Evolutionary conservation across 1,140 invertebrate genomes (phyloP), one percentile per base, ranked within the genome.

Genomic region (Paramacrobiotus metropolitanus): DNA sequence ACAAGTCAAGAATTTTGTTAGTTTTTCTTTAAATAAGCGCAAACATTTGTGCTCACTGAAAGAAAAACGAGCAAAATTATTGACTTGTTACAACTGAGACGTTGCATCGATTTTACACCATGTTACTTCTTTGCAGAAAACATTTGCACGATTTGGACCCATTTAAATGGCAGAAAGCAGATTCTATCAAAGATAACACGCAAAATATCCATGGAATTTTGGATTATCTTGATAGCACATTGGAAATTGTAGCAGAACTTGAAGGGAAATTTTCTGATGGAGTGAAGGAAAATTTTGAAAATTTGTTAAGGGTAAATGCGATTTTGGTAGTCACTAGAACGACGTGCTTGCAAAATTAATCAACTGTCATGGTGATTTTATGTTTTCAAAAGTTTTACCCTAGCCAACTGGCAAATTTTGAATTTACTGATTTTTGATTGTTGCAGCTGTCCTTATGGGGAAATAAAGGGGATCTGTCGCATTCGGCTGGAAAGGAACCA

Each of bases 401-500:
- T n/a, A n/a, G n/a, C n/a, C n/a, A n/a, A n/a, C n/a, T n/a, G n/a
- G n/a, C n/a, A n/a, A n/a, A n/a, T n/a, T n/a, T n/a, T n/a, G n/a
- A n/a, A n/a, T n/a, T 31, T 15, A 62, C 21, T 18, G 21, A 2
- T 59, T 31, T 62, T 61, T 21, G 44, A 34, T 40, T 67, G 62
- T 63, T 71, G 4, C 70, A 79, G 77, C 62, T 79, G 21, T 70
- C 70, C 30, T 64, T 82, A 18, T 82, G 81, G 81, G 79, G 78
- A 1, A 82, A 82, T 68, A 79, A 86, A 71, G 87, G 85, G 70
- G 93, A 98, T 74, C 75, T 97, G 60, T 94, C 89, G 0, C 72
- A 95, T 59, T 83, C 84, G 30, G 76, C 76, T 60, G 89, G 88
- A 18, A 72, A 73, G 61, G 73, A 79, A 55, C 15, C 15, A 24